Evolutionary conservation across 2,113 vertebrate species (phyloP).

Genomic region (Ovibos moschatus): DNA sequence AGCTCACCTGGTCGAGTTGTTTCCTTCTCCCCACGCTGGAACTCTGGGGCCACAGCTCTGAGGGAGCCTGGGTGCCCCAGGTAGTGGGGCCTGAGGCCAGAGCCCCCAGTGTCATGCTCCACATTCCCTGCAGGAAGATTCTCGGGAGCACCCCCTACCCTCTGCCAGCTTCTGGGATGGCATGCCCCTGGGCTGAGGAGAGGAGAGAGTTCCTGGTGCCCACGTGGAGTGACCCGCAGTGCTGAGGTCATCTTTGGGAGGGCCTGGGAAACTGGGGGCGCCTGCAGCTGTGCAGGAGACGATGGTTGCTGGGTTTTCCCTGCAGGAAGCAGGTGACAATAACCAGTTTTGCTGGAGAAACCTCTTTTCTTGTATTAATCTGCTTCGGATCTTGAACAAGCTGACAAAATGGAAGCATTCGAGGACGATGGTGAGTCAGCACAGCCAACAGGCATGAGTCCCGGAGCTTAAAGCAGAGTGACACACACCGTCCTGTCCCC

Average conservation of each 20-base stretch:
- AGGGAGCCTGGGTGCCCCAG: neutral
- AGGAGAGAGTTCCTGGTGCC: neutral
- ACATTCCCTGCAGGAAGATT: neutral
- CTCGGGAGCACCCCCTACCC: neutral
- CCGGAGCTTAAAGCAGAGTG: neutral
- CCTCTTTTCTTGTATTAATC: constrained; percentile 97
- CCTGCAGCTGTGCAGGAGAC: neutral
- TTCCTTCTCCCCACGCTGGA: neutral
- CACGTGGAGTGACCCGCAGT: neutral
- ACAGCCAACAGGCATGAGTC: accelerated
- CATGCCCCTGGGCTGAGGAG: neutral
- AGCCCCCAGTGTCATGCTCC: neutral
- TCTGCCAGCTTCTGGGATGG: neutral
- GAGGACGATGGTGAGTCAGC: constrained; percentile 92
- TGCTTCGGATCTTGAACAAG: constrained; percentile 97
- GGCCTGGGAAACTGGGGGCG: neutral
- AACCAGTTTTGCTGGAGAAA: constrained; percentile 99
- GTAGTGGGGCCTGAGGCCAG: neutral
- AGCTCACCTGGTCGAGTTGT: neutral
- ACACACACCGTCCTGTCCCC: accelerated
- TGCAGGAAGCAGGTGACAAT: constrained; percentile 96
- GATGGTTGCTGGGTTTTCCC: neutral
- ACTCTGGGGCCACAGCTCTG: neutral
- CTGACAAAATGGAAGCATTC: constrained; percentile 99
- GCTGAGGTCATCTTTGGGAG: accelerated